Percentiles rank a stretch among this genome's conserved stretches.
These are phyloP conservation scores for Agonum fuliginosum DNA, from an alignment of 2,888 invertebrate species.

Conservation along the genomic window DNA sequence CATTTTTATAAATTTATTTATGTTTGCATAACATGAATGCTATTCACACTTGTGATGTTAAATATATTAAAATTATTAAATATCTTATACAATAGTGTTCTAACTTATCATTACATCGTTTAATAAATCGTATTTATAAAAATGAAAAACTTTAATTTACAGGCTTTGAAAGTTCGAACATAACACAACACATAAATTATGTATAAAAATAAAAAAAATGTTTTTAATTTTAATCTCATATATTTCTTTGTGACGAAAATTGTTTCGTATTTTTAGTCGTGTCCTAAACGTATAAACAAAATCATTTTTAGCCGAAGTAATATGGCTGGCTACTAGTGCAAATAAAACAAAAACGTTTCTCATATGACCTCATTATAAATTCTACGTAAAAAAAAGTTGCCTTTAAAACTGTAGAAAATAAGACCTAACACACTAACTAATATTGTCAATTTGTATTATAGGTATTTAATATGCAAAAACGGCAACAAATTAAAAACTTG, in stretches of 20 bases:
- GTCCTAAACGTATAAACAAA: neutral
- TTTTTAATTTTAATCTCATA: too few species aligned
- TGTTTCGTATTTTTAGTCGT: neutral
- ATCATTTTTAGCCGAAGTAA: neutral
- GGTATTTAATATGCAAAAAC: too few species aligned
- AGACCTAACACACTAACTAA: too few species aligned
- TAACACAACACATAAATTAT: constrained; percentile 1
- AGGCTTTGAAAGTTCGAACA: neutral
- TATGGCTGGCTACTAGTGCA: neutral
- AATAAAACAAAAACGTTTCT: neutral
- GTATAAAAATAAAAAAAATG: constrained; percentile 21
- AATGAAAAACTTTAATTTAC: constrained; percentile 25
- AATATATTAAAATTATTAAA: constrained; percentile 50
- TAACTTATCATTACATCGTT: constrained; percentile 34
- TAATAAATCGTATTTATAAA: constrained; percentile 28
- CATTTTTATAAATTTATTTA: neutral
- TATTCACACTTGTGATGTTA: constrained; percentile 39
- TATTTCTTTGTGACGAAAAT: neutral
- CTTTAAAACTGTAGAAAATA: too few species aligned
- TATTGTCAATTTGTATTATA: too few species aligned
- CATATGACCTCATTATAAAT: too few species aligned
- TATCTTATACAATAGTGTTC: constrained; percentile 8
- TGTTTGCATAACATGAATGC: constrained; percentile 27
- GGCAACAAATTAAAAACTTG: too few species aligned
- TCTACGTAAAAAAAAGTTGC: too few species aligned